A percentile compares a stretch with the other conserved stretches of the same genome.
Conservation (phyloP, 64 coral and sea anemone genomes). For the Montipora sp. region DNA sequence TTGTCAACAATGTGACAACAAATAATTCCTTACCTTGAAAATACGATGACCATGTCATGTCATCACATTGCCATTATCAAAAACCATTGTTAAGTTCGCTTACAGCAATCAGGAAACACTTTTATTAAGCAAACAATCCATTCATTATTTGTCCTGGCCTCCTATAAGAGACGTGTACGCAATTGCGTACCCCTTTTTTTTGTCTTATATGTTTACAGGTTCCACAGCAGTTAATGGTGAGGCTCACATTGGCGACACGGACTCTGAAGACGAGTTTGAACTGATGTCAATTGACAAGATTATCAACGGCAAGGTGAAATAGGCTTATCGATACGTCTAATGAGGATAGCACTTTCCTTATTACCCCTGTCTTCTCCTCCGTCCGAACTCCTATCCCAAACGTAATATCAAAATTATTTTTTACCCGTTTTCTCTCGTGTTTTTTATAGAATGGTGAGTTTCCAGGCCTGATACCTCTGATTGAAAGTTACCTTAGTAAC, state of each 20-base stretch:
- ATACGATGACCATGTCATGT: too few species aligned
- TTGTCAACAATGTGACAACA: too few species aligned
- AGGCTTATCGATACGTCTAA: not conserved
- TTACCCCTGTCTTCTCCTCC: not conserved
- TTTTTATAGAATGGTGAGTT: slow-evolving; percentile 87
- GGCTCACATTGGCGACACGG: not conserved
- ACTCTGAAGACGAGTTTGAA: slow-evolving; percentile 61
- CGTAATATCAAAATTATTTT: not conserved
- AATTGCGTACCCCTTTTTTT: not conserved
- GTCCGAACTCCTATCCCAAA: not conserved
- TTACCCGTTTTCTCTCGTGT: not conserved
- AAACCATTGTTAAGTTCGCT: too few species aligned
- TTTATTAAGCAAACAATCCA: not conserved
- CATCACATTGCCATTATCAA: too few species aligned
- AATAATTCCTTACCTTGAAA: too few species aligned
- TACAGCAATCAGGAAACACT: too few species aligned
- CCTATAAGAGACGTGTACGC: too few species aligned
- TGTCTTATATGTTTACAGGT: not conserved
- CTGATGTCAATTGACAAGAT: slow-evolving; percentile 91
- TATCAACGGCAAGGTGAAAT: slow-evolving; percentile 92
- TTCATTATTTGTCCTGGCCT: too few species aligned
- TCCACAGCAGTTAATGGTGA: not conserved
- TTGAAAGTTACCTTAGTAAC: slow-evolving; percentile 93
- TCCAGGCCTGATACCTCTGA: slow-evolving; percentile 92
- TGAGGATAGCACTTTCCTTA: not conserved